These are phyloP conservation scores for Lagocephalus sceleratus DNA, from an alignment of 2,797 vertebrate genomes.

Conservation along the genomic window DNA sequence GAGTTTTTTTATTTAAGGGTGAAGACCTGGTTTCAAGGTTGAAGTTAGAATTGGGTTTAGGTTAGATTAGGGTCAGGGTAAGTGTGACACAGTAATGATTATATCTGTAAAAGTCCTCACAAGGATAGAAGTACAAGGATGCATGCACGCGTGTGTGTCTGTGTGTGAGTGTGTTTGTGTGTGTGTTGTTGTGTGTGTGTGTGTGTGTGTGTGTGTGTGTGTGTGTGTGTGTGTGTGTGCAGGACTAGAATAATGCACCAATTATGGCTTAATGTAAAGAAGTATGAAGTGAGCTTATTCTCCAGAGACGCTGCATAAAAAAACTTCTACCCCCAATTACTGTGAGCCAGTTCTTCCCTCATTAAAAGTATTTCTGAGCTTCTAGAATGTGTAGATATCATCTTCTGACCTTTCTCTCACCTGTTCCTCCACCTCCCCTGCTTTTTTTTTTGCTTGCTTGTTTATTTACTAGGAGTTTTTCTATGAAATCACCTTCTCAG, in stretches of 20 bases:
- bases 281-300: neutral
- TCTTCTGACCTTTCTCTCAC: constrained; percentile 20
- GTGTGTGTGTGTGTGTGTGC: no score
- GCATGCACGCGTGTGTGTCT: constrained; percentile 58
- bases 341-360: constrained; percentile 9
- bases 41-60: no score
- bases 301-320: neutral
- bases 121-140: constrained; percentile 94
- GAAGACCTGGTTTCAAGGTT: no score
- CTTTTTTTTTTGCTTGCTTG: neutral
- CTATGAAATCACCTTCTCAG: constrained; percentile 83
- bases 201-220: neutral
- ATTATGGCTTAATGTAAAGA: no score
- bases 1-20: no score
- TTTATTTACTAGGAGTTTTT: constrained; percentile 82
- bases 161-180: neutral
- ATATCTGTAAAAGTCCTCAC: no score
- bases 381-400: neutral
- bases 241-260: no score
- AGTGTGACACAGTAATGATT: no score
- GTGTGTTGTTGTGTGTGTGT: constrained; percentile 12
- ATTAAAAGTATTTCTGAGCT: constrained; percentile 25
- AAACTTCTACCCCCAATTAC: constrained; percentile 36
- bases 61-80: no score
- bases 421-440: neutral